Evolutionary conservation across 2,888 invertebrate genomes (phyloP), one percentile per base, ranked within the genome.

Genomic region (Dromius quadrimaculatus): DNA sequence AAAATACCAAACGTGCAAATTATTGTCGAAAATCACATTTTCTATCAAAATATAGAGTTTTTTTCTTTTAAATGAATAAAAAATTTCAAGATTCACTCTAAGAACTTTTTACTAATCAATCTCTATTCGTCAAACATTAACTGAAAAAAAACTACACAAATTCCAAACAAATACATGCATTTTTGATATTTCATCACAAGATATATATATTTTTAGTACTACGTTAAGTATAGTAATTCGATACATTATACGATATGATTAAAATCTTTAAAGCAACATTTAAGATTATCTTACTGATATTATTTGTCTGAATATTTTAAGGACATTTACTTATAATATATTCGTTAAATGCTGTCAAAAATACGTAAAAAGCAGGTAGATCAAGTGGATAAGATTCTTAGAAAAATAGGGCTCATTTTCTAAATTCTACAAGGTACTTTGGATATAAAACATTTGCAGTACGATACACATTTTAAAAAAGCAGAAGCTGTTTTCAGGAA

Each of bases 21-120:
- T 54, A 54, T 54, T 54, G 50, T 54, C 50, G 50, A 17, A 20
- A 20, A 54, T 54, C 50, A 54, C 50, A 54, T 54, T 47, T 19
- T 47, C n/a, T n/a, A n/a, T 22, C 47, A 47, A n/a, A 19, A 43
- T 43, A 15, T 43, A 43, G 15, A 19, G 9, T 8, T 43, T 43
- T 28, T 28, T 8, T 3, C 28, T 5, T 28, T 5, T 15, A 38
- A 38, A 11, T 11, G 38, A 38, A 38, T 38, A 15, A 11, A 38
- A 34, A 34, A n/a, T n/a, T 11, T n/a, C 36, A 36, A 28, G 41
- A 41, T 41, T 41, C 8, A 15, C 41, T 41, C 1, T 41, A 4
- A 41, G n/a, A 41, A 15, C 41, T 41, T 11, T 15, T 11, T 41
- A 41, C 13, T 9, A 41, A 15, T 41, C 41, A 41, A 41, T 41